These are phyloP conservation scores for Atherinomorus stipes DNA, from an alignment of 2,113 vertebrate species.

Conservation along the genomic window DNA sequence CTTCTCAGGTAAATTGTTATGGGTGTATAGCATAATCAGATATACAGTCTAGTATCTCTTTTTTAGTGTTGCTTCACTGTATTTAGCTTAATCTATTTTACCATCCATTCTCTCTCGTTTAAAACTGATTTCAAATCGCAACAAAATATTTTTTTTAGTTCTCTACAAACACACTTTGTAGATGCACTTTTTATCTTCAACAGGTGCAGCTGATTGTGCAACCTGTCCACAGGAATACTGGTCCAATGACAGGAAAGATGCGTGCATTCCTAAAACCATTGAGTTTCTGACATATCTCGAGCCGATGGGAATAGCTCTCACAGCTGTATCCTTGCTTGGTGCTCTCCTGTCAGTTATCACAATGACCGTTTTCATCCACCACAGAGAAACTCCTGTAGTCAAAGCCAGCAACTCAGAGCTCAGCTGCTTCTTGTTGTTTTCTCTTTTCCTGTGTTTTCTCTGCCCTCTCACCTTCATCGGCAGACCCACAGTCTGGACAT, in stretches of 20 bases:
- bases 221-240: constrained; percentile 78
- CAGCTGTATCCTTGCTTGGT: constrained; percentile 69
- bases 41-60: too few species aligned
- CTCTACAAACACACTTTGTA: too few species aligned
- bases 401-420: constrained; percentile 78
- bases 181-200: constrained; percentile 3
- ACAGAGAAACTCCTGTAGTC: constrained; percentile 74
- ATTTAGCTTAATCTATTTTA: background rate
- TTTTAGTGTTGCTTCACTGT: too few species aligned
- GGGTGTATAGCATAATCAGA: too few species aligned
- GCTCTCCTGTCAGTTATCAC: constrained; percentile 57
- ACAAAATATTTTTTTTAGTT: too few species aligned
- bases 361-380: constrained; percentile 61
- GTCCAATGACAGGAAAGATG: constrained; percentile 75
- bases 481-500: constrained; percentile 76
- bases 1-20: constrained; percentile 65
- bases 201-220: constrained; percentile 80
- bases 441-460: constrained; percentile 73
- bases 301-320: constrained; percentile 75
- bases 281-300: constrained; percentile 81
- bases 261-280: constrained; percentile 75
- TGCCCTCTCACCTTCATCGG: constrained; percentile 76
- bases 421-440: constrained; percentile 78
- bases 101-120: too few species aligned
- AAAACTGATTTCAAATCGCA: too few species aligned